Conservation (phyloP, 2,113 vertebrate genomes). For the Brevimyrus niger region DNA sequence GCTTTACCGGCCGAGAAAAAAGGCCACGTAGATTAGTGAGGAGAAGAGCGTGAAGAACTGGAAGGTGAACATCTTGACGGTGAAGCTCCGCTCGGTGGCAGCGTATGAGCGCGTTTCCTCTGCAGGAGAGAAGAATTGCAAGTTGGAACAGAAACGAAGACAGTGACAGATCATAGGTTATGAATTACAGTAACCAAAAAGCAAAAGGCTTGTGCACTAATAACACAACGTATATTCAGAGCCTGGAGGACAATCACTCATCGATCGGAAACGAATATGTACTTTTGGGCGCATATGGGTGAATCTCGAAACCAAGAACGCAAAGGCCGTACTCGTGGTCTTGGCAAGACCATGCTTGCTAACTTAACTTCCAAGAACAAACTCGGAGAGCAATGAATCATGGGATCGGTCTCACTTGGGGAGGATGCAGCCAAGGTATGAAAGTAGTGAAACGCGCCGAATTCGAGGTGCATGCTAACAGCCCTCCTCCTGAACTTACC, state of each 20-base stretch:
- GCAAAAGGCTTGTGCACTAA: background rate
- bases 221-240: background rate
- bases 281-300: background rate
- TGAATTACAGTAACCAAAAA: background rate
- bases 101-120: conserved; percentile 72
- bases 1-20: conserved; percentile 84
- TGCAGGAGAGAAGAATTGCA: conserved; percentile 35
- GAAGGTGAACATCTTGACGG: conserved; percentile 85
- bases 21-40: conserved; percentile 84
- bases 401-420: too few relatives aligned
- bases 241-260: background rate
- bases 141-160: background rate
- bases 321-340: too few relatives aligned
- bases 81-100: conserved; percentile 75
- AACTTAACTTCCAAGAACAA: too few relatives aligned
- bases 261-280: background rate
- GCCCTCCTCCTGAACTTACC: conserved; percentile 57
- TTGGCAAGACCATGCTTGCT: too few relatives aligned
- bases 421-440: too few relatives aligned
- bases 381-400: too few relatives aligned
- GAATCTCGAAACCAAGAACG: too few relatives aligned
- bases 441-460: background rate
- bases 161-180: background rate
- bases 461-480: background rate
- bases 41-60: conserved; percentile 92